A percentile compares a stretch with the other conserved stretches of the same genome.
These are phyloP conservation scores for Lithophane semibrunnea DNA, from an alignment of 2,888 invertebrate genomes.

Conservation along the genomic window DNA sequence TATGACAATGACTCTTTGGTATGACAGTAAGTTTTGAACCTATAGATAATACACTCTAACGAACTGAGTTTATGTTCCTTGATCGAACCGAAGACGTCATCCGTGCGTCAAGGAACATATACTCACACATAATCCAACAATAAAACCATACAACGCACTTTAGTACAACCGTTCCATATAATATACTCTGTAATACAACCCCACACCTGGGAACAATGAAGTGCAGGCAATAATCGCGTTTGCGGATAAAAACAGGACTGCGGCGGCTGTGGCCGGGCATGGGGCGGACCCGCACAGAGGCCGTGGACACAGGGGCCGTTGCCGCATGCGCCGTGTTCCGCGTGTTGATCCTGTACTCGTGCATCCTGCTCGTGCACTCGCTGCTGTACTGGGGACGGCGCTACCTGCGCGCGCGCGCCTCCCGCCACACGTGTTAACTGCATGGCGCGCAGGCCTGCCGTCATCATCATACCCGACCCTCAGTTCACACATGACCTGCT, in stretches of 20 bases:
- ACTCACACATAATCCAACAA: background rate
- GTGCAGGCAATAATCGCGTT: slow-evolving; percentile 8
- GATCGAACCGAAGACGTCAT: slow-evolving; percentile 17
- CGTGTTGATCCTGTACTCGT: slow-evolving; percentile 75
- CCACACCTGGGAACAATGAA: slow-evolving; percentile 15
- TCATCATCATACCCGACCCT: slow-evolving; percentile 65
- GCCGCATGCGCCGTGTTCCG: slow-evolving; percentile 71
- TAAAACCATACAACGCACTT: background rate
- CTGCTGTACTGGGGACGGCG: slow-evolving; percentile 79
- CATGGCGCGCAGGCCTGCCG: slow-evolving; percentile 38
- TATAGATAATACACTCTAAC: too few relatives aligned
- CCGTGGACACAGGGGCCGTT: slow-evolving; percentile 52
- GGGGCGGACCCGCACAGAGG: slow-evolving; percentile 4
- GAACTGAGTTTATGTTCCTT: too few relatives aligned
- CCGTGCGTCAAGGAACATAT: background rate
- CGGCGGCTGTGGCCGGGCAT: slow-evolving; percentile 22
- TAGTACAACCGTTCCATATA: background rate
- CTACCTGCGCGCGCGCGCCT: slow-evolving; percentile 62
- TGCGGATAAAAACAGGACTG: background rate
- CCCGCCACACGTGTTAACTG: slow-evolving; percentile 32
- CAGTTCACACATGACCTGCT: slow-evolving; percentile 67
- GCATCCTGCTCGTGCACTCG: slow-evolving; percentile 77
- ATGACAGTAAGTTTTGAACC: too few relatives aligned
- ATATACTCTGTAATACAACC: background rate
- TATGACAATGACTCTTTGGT: too few relatives aligned